These are phyloP conservation scores for Branchipolynoe longqiensis DNA, from an alignment of 2,888 invertebrate genomes.

Conservation along the genomic window DNA sequence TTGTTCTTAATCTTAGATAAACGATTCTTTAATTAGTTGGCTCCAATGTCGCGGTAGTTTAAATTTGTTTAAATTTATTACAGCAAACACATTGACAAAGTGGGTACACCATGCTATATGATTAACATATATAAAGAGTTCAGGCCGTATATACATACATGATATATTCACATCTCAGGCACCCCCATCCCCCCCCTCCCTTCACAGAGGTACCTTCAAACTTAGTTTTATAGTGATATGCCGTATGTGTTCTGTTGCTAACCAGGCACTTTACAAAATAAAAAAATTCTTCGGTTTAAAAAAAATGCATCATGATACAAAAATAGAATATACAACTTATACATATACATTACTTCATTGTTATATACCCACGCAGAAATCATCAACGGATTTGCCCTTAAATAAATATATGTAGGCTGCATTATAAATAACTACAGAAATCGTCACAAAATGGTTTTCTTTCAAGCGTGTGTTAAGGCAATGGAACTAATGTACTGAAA, in stretches of 20 bases:
- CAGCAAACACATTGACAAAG: too few species aligned
- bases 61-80: too few species aligned
- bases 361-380: not conserved
- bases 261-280: constrained; percentile 44
- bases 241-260: constrained; percentile 1
- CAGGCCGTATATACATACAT: not conserved
- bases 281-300: constrained; percentile 3
- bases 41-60: too few species aligned
- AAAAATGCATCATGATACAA: constrained; percentile 36
- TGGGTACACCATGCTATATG: too few species aligned
- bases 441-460: not conserved
- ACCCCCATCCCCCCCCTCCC: not conserved
- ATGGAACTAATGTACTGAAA: constrained; percentile 25
- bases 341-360: constrained; percentile 31
- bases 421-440: not conserved
- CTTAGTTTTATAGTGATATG: constrained; percentile 36
- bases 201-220: not conserved
- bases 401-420: not conserved
- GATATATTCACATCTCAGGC: not conserved
- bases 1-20: too few species aligned
- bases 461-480: constrained; percentile 32
- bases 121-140: not conserved
- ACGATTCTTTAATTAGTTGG: too few species aligned
- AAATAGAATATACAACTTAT: constrained; percentile 41
- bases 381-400: not conserved